Percentiles rank a stretch among this genome's conserved stretches.
phyloP scores from a whole-genome alignment of 2,797 vertebrate genomes.

The Galaxias olidus region DNA sequence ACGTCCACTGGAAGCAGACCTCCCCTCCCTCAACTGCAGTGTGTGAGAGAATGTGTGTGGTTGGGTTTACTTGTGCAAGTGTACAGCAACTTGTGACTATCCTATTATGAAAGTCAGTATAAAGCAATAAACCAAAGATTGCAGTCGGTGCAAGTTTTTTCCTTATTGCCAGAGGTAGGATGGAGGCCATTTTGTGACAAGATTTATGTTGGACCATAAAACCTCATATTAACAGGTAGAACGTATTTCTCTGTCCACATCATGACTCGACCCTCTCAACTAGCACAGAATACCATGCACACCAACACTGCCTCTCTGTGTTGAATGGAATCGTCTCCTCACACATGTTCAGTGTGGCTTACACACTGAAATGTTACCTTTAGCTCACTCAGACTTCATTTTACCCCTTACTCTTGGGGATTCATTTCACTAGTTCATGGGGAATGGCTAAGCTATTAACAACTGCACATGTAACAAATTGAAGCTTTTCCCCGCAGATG shows the following conservation, averaged over 20 bases:
- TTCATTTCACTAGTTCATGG: too few relatives aligned
- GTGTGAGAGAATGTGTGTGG: not conserved
- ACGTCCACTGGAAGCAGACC: too few relatives aligned
- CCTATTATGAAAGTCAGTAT: slow-evolving; percentile 14
- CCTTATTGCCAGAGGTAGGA: slow-evolving; percentile 10
- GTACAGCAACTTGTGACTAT: not conserved
- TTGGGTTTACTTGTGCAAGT: not conserved
- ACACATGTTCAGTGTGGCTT: too few relatives aligned
- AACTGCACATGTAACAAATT: too few relatives aligned
- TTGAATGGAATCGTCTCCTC: not conserved
- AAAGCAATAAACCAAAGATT: slow-evolving; percentile 41
- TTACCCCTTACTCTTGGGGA: too few relatives aligned
- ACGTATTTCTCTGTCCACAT: slow-evolving; percentile 18
- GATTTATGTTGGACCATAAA: slow-evolving; percentile 45
- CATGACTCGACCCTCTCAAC: slow-evolving; percentile 14
- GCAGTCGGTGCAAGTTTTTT: slow-evolving; percentile 15
- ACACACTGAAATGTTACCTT: too few relatives aligned
- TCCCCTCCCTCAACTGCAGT: not conserved
- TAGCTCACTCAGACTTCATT: too few relatives aligned
- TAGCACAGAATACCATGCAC: slow-evolving; percentile 7
- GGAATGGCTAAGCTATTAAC: too few relatives aligned
- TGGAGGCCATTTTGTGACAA: slow-evolving; percentile 13
- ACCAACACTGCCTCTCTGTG: not conserved
- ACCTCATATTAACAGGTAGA: slow-evolving; percentile 25
- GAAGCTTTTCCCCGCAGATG: too few relatives aligned